These are phyloP conservation scores for Apocheima hispidaria DNA, from an alignment of 2,888 invertebrate genomes.

Conservation along the genomic window DNA sequence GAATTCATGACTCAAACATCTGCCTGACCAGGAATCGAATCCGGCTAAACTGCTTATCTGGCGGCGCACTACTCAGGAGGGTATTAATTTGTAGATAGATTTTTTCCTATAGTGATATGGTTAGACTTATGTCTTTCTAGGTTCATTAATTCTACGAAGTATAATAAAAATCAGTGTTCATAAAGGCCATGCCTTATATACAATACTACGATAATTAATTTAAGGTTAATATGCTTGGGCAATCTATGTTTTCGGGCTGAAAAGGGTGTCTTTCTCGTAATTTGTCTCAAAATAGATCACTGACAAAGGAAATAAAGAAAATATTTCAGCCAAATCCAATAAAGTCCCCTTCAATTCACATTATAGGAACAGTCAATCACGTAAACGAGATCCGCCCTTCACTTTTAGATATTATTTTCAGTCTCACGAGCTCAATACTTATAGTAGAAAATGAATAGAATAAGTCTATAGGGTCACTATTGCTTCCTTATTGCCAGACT, in stretches of 20 bases:
- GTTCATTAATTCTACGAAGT: too few species aligned
- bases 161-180: too few species aligned
- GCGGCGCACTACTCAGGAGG: too few species aligned
- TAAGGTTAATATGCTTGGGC: too few species aligned
- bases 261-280: neutral
- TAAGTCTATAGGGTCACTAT: slow-evolving; percentile 1
- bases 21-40: too few species aligned
- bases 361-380: slow-evolving; percentile 25
- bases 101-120: too few species aligned
- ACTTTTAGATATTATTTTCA: slow-evolving; percentile 9
- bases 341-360: slow-evolving; percentile 19
- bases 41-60: too few species aligned
- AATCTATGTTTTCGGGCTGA: neutral
- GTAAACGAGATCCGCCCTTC: slow-evolving; percentile 14
- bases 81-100: too few species aligned
- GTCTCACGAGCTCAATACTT: neutral
- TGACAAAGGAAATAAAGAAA: slow-evolving; percentile 12
- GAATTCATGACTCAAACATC: too few species aligned
- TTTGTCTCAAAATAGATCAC: slow-evolving; percentile 1
- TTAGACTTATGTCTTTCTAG: too few species aligned
- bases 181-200: too few species aligned
- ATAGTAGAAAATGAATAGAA: neutral
- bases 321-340: slow-evolving; percentile 25
- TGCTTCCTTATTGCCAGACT: slow-evolving; percentile 13
- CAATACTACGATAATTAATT: too few species aligned